Conservation (phyloP, 2,888 invertebrate genomes). For the Zeuzera pyrina region DNA sequence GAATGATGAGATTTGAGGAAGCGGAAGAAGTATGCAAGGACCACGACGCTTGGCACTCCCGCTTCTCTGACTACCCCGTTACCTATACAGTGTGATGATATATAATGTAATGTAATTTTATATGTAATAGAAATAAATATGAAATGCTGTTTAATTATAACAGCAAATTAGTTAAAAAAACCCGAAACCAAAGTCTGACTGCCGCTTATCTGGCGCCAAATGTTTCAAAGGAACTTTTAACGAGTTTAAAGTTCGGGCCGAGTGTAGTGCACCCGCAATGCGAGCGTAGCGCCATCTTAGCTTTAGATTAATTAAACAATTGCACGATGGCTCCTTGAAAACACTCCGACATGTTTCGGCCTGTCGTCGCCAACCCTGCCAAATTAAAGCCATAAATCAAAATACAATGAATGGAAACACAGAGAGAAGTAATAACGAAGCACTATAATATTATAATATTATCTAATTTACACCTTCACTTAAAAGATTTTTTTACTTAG, state of each 20-base stretch:
- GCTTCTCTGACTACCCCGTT: too few relatives aligned
- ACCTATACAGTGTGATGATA: too few relatives aligned
- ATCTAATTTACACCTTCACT: too few relatives aligned
- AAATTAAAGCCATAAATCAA: slow-evolving; percentile 72
- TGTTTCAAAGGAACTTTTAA: slow-evolving; percentile 72
- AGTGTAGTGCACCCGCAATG: slow-evolving; percentile 56
- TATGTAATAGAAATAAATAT: too few relatives aligned
- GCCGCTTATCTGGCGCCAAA: slow-evolving; percentile 72
- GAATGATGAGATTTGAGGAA: too few relatives aligned
- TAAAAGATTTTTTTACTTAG: too few relatives aligned
- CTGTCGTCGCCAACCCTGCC: slow-evolving; percentile 70
- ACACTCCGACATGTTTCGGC: slow-evolving; percentile 71
- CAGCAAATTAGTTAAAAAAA: slow-evolving; percentile 69
- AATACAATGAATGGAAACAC: slow-evolving; percentile 58
- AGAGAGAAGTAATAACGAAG: slow-evolving; percentile 62
- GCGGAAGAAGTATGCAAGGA: too few relatives aligned
- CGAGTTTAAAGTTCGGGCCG: slow-evolving; percentile 70
- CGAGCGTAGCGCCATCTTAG: slow-evolving; percentile 44
- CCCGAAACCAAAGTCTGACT: slow-evolving; percentile 59
- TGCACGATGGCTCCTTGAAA: slow-evolving; percentile 70
- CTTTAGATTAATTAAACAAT: slow-evolving; percentile 73
- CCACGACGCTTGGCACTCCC: too few relatives aligned
- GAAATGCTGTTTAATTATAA: slow-evolving; percentile 63
- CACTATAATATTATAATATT: slow-evolving; percentile 47
- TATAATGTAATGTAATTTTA: background rate